Conservation (phyloP, 2,888 invertebrate genomes). For the Oxystoma pomonae region DNA sequence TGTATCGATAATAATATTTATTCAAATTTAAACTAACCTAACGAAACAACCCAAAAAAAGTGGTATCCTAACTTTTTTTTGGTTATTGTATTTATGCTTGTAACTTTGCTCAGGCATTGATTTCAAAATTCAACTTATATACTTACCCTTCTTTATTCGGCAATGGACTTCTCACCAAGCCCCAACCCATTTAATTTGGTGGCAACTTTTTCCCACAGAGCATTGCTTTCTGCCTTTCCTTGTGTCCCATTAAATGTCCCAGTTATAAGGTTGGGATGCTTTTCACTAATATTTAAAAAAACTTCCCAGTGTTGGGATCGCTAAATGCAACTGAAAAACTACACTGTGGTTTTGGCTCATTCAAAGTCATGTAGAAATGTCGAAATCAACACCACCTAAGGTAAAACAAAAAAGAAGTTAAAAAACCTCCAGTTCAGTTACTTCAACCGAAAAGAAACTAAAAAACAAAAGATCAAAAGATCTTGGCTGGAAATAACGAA, state of each 20-base stretch:
- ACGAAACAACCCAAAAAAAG: too few relatives aligned
- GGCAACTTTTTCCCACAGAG: slow-evolving; percentile 3
- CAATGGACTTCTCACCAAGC: slow-evolving; percentile 3
- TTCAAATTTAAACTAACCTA: neutral
- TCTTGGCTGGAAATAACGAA: too few relatives aligned
- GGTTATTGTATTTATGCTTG: too few relatives aligned
- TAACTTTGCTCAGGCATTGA: neutral
- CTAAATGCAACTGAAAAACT: too few relatives aligned
- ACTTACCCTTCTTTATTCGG: slow-evolving; percentile 6
- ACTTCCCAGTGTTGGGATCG: slow-evolving; percentile 4
- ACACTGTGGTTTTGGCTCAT: too few relatives aligned
- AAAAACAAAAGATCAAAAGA: too few relatives aligned
- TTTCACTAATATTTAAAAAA: neutral
- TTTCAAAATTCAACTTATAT: neutral
- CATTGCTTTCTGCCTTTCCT: slow-evolving; percentile 2
- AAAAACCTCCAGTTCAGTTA: too few relatives aligned
- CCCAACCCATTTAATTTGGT: slow-evolving; percentile 4
- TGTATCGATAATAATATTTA: neutral
- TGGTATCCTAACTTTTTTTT: too few relatives aligned
- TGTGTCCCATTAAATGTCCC: slow-evolving; percentile 6
- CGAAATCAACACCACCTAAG: too few relatives aligned
- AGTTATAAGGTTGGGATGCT: slow-evolving; percentile 3
- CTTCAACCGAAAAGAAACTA: too few relatives aligned
- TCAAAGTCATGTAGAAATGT: too few relatives aligned
- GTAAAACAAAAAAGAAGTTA: too few relatives aligned